Evolutionary conservation across 2,888 invertebrate species (phyloP), one percentile per base, ranked within the genome.

Genomic region (Drepana falcataria): DNA sequence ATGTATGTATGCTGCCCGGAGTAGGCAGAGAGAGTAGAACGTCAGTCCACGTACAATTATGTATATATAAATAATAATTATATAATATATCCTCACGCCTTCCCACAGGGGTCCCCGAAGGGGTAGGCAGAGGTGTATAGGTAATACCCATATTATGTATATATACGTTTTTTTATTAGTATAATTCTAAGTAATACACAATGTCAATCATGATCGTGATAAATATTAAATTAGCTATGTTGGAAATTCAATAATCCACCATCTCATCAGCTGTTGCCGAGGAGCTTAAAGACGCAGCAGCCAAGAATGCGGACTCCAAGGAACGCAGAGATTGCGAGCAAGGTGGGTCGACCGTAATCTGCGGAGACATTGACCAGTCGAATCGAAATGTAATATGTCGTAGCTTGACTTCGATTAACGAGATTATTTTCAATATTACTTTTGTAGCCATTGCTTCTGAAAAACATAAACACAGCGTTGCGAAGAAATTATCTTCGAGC

Each of bases 401-500:
- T 21, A 21, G 21, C 21, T 21, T 21, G 21, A 34, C 7, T 34
- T 51, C 48, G 5, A 2, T 52, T 48, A 48, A 47, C 53, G 49
- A 9, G 49, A 51, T 49, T 40, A 4, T 4, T 21, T 37, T 47
- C 51, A 49, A 7, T 41, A 33, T 53, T 55, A 52, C 35, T 53
- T 63, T 69, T 66, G 48, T 62, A 83, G 81, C 63, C 3, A 64
- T 73, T 59, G 60, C 78, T 51, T 69, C 75, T 37, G 83, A 82
- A 40, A 79, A 73, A 52, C 70, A 69, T 52, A 82, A 76, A 59
- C 74, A 74, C n/a, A 64, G 49, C 49, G 64, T 68, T 35, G 59
- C 68, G 4, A 84, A 80, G 61, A 83, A 81, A 62, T 58, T 77
- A 58, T 76, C 79, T 40, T 65, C 79, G 7, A 71, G 56, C 48